These are phyloP conservation scores for Melanotaenia nigrans DNA, from an alignment of 2,797 vertebrate genomes.

Conservation along the genomic window DNA sequence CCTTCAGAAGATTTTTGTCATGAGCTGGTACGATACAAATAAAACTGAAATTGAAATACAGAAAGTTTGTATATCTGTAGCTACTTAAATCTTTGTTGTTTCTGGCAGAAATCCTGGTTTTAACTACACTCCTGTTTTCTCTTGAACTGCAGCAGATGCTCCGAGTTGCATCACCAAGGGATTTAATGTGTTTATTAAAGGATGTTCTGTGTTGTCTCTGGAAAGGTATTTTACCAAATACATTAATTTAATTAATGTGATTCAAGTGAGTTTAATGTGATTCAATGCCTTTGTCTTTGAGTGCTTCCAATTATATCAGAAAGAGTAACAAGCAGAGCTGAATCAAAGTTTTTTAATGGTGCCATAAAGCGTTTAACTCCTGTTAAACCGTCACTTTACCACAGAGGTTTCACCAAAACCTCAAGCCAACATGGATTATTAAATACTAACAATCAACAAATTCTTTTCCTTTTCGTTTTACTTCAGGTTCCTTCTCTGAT, in stretches of 20 bases:
- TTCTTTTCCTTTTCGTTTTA: slow-evolving; percentile 27
- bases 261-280: slow-evolving; percentile 32
- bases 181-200: slow-evolving; percentile 19
- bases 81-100: too few relatives aligned
- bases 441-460: not conserved
- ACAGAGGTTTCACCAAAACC: too few relatives aligned
- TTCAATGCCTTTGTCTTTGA: slow-evolving; percentile 11
- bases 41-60: too few relatives aligned
- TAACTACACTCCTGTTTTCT: not conserved
- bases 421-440: not conserved
- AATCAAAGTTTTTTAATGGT: slow-evolving; percentile 2
- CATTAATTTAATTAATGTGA: slow-evolving; percentile 34
- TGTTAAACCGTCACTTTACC: rapidly evolving
- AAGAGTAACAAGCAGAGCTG: not conserved
- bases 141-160: slow-evolving; percentile 7
- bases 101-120: not conserved
- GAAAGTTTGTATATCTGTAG: too few relatives aligned
- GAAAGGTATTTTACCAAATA: not conserved
- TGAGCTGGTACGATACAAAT: too few relatives aligned
- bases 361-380: not conserved
- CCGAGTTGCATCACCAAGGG: not conserved
- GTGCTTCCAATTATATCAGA: not conserved
- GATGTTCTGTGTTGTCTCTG: slow-evolving; percentile 6
- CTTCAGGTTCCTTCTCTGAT: slow-evolving; percentile 92
- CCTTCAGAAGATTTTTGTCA: too few relatives aligned